Evolutionary conservation across 2,113 vertebrate species (phyloP).

Genomic region (Piprites chloris): DNA sequence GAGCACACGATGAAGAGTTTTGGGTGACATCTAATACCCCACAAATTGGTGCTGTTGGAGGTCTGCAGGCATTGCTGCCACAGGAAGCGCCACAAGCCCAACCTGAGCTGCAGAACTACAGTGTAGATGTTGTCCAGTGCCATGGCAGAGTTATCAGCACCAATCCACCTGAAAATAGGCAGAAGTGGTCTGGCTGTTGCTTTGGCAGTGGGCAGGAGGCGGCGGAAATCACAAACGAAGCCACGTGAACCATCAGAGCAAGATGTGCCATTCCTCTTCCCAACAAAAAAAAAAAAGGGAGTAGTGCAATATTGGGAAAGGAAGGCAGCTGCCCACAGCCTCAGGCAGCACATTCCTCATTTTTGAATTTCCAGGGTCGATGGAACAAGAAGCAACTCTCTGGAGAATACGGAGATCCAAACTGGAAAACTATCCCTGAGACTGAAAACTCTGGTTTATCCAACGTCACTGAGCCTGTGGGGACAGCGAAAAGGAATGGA

Average conservation of each 20-base stretch:
- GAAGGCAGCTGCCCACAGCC: background rate
- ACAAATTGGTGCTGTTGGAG: background rate
- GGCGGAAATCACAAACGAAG: background rate
- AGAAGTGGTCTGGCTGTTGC: background rate
- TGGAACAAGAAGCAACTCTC: background rate
- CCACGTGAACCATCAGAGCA: background rate
- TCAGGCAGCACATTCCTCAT: background rate
- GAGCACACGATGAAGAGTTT: background rate
- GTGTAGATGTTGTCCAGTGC: background rate
- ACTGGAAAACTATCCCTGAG: background rate
- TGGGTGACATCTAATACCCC: too few species aligned
- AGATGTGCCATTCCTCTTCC: background rate
- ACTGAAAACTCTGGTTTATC: background rate
- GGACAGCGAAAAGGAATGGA: background rate
- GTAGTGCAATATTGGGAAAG: background rate
- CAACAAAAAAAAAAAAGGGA: background rate
- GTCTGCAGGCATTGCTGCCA: background rate
- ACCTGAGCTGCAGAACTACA: background rate
- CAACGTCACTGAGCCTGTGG: fast-evolving
- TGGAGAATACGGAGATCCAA: background rate
- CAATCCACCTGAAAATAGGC: background rate
- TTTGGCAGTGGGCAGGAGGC: background rate
- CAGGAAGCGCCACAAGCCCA: background rate
- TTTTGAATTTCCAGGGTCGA: background rate
- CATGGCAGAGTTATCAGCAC: fast-evolving